Conservation (phyloP, 2,113 vertebrate species). For the Paedocypris sp. region DNA sequence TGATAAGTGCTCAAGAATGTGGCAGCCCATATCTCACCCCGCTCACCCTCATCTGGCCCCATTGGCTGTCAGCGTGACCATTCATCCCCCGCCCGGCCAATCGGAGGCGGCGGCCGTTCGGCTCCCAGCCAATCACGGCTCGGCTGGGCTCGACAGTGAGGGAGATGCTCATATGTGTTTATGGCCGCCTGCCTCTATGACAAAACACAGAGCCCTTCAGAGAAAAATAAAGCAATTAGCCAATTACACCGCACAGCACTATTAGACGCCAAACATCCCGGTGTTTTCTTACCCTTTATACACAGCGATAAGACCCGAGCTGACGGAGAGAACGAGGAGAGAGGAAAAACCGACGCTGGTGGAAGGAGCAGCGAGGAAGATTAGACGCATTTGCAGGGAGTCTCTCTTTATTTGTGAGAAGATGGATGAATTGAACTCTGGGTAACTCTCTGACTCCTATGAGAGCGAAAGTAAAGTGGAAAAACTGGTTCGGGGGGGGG, state of each 20-base stretch:
- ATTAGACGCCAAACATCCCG: slow-evolving; percentile 48
- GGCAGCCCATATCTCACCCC: slow-evolving; percentile 33
- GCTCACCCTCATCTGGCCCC: slow-evolving; percentile 52
- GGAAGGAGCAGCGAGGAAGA: slow-evolving; percentile 32
- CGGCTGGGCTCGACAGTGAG: slow-evolving; percentile 41
- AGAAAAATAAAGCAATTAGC: slow-evolving; percentile 65
- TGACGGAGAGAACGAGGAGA: slow-evolving; percentile 32
- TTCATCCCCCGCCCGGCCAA: slow-evolving; percentile 54
- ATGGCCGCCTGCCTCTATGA: slow-evolving; percentile 57
- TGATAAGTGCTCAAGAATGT: slow-evolving; percentile 34
- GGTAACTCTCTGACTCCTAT: slow-evolving; percentile 23
- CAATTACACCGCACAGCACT: slow-evolving; percentile 56
- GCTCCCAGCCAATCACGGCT: slow-evolving; percentile 46
- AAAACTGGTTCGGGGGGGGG: slow-evolving; percentile 13
- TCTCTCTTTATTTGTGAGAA: slow-evolving; percentile 36
- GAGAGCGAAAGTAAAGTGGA: slow-evolving; percentile 26
- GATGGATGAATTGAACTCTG: slow-evolving; percentile 39
- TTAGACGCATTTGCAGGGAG: slow-evolving; percentile 30
- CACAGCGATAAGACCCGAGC: slow-evolving; percentile 49
- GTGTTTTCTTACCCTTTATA: slow-evolving; percentile 62
- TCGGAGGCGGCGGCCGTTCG: slow-evolving; percentile 35
- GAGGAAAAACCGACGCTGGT: slow-evolving; percentile 31
- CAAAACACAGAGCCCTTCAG: slow-evolving; percentile 57
- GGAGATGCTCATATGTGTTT: slow-evolving; percentile 56
- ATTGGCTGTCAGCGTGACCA: slow-evolving; percentile 54